Base-by-base conservation (phyloP, 1,140 invertebrate species). In the Megathymus violae region DNA sequence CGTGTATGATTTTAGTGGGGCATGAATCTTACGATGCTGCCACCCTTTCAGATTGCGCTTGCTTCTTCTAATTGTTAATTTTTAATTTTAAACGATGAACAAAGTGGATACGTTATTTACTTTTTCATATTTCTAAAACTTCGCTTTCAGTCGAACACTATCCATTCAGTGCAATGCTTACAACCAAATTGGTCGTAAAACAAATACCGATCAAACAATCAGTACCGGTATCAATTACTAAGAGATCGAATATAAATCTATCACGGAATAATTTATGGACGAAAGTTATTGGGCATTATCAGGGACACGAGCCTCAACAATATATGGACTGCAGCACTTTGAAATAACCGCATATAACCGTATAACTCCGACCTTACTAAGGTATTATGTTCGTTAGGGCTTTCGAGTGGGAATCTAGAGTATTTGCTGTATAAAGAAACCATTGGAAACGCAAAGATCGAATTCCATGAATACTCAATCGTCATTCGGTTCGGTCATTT, bases 241-340 rank as follows among this genome's bases (percentile, higher is more conserved):
- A 38, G 16, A 14, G 44, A 60, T 16, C 17, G 56, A 38, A 47
- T 59, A 59, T 59, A 59, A 59, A 59, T 59, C 56, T 59, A 59
- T 59, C 56, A 48, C 9, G 13, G 15, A 38, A 36, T 59, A 36
- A 59, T 59, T 59, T 59, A 59, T 59, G 43, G 43, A 60, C 17
- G 44, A 60, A 60, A 60, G 56, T 60, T 59, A 59, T 59, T 59
- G 56, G 56, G 22, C 59, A 51, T 50, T 51, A 62, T 62, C 59
- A 31, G 9, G 47, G 41, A 50, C 63, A 65, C 44, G 47, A 65
- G 40, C 47, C 41, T 48, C 40, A 51, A 59, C 56, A 59, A 65
- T 65, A 40, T 58, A 41, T 27, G 44, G 43, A n/a, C 34, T 27
- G 48, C 25, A n/a, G n/a, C n/a, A n/a, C 36, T 50, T 62, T 62